These are phyloP conservation scores for Halcyon smyrnensis DNA, from an alignment of 2,797 vertebrate genomes.

Conservation along the genomic window DNA sequence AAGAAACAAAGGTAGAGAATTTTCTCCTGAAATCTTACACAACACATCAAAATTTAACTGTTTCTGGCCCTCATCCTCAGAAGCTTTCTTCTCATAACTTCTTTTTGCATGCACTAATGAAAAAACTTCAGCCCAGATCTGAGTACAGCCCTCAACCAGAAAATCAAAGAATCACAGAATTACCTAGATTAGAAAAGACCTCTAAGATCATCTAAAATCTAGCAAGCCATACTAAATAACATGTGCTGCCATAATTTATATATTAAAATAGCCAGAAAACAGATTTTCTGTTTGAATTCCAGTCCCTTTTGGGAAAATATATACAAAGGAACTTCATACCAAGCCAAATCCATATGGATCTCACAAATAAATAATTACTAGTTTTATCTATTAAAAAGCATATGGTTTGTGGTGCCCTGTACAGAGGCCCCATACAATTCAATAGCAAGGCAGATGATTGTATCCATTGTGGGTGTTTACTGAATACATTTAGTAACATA, in stretches of 20 bases:
- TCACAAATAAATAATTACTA: background rate
- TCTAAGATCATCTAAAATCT: background rate
- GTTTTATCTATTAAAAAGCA: background rate
- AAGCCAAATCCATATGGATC: background rate
- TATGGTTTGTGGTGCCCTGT: background rate
- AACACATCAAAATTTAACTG: background rate
- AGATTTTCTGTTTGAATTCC: background rate
- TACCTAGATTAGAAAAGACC: too few species aligned
- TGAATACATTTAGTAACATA: background rate
- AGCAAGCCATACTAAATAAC: background rate
- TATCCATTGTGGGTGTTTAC: background rate
- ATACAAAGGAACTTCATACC: background rate
- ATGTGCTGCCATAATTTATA: background rate
- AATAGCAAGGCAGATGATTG: background rate
- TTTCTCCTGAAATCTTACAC: background rate
- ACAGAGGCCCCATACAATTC: background rate
- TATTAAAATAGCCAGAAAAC: background rate
- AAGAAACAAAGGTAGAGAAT: background rate
- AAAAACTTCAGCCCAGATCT: background rate
- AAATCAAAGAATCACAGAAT: background rate
- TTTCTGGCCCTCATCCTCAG: background rate
- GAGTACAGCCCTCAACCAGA: background rate
- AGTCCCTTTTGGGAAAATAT: background rate
- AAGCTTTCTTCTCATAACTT: background rate
- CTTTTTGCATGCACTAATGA: background rate